Conservation (phyloP, 2,113 vertebrate species). For the Tichodroma muraria region DNA sequence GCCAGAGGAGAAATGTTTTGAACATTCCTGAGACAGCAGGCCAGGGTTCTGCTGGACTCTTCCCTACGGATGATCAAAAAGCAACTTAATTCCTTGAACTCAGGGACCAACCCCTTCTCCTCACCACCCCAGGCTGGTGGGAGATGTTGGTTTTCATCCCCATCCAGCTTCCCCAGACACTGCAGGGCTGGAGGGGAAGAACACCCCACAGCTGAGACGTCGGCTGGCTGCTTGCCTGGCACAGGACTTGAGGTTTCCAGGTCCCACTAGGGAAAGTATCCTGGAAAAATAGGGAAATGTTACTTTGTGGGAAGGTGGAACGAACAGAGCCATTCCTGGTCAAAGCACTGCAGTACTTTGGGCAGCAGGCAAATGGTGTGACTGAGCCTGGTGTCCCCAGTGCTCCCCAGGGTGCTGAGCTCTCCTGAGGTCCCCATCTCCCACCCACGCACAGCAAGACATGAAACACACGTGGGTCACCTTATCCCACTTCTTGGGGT, state of each 20-base stretch:
- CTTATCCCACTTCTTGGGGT: background rate
- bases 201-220: background rate
- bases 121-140: no score
- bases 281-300: fast-evolving
- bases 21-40: background rate
- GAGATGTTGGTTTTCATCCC: background rate
- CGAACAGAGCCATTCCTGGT: fast-evolving
- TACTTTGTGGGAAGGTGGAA: background rate
- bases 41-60: background rate
- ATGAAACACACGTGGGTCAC: background rate
- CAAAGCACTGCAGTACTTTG: background rate
- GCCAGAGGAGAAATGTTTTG: background rate
- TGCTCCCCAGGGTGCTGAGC: background rate
- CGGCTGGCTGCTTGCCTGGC: background rate
- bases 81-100: background rate
- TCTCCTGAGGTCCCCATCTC: no score
- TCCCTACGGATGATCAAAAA: fast-evolving
- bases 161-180: fast-evolving
- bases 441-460: background rate
- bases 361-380: background rate
- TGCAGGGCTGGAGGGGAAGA: background rate
- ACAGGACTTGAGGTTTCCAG: background rate
- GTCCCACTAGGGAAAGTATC: background rate
- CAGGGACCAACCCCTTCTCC: fast-evolving
- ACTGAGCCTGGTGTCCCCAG: background rate